Conservation (phyloP, 2,888 invertebrate genomes). For the Athetis lepigone region DNA sequence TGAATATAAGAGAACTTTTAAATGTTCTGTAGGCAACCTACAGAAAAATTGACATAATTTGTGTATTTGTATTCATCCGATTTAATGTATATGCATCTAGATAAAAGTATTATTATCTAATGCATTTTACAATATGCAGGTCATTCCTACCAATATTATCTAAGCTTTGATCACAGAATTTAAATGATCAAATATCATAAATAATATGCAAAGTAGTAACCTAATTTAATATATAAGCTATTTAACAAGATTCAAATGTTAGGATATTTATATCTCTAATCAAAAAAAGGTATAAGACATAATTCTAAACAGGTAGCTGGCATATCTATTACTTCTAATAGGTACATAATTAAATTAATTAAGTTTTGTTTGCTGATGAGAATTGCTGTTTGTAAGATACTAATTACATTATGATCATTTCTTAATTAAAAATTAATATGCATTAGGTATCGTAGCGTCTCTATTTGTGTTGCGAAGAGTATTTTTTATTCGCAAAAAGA, state of each 20-base stretch:
- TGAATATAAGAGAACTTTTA: slow-evolving; percentile 34
- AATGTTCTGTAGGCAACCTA: slow-evolving; percentile 1
- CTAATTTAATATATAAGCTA: slow-evolving; percentile 52
- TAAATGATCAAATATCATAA: slow-evolving; percentile 42
- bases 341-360: slow-evolving; percentile 18
- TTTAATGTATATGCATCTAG: not conserved
- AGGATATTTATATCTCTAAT: slow-evolving; percentile 37
- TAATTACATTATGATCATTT: slow-evolving; percentile 53
- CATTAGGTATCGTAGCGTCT: slow-evolving; percentile 41
- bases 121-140: slow-evolving; percentile 17
- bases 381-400: slow-evolving; percentile 32
- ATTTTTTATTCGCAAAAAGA: slow-evolving; percentile 22
- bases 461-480: slow-evolving; percentile 35
- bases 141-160: slow-evolving; percentile 37
- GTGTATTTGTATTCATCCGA: not conserved
- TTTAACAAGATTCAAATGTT: slow-evolving; percentile 47
- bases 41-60: slow-evolving; percentile 6
- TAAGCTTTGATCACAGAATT: slow-evolving; percentile 31
- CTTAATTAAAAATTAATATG: slow-evolving; percentile 55
- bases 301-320: slow-evolving; percentile 13
- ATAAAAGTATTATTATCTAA: not conserved
- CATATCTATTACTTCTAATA: slow-evolving; percentile 6
- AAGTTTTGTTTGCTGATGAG: slow-evolving; percentile 32
- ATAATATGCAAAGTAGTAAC: slow-evolving; percentile 49
- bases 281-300: slow-evolving; percentile 21